These are phyloP conservation scores for Pseudotriccus pelzelni DNA, from an alignment of 2,797 vertebrate species.

Conservation along the genomic window DNA sequence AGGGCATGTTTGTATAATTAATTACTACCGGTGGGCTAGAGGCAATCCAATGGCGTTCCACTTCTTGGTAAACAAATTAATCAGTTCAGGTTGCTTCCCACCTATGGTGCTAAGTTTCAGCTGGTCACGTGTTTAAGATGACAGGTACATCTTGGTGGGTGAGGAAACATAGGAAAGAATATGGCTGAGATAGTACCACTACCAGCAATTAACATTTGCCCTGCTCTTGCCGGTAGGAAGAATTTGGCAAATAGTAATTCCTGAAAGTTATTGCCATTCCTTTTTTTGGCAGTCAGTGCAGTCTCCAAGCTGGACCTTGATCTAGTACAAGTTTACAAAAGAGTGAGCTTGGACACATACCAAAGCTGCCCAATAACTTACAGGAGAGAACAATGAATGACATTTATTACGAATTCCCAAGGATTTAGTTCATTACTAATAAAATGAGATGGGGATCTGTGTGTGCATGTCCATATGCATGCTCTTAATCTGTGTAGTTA, in stretches of 20 bases:
- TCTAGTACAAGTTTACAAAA: not conserved
- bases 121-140: not conserved
- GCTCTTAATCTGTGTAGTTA: not conserved
- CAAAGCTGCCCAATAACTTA: not conserved
- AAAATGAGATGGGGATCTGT: not conserved
- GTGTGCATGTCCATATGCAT: not conserved
- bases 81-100: not conserved
- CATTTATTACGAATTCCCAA: not conserved
- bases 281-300: not conserved
- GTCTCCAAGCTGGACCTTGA: no score
- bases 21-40: not conserved
- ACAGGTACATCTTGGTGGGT: not conserved
- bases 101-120: not conserved
- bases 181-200: not conserved
- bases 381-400: rapidly evolving
- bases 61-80: not conserved
- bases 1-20: not conserved
- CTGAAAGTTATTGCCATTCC: not conserved
- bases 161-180: not conserved
- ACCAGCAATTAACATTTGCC: not conserved
- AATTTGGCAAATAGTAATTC: not conserved
- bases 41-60: not conserved
- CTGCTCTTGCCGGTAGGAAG: not conserved
- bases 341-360: not conserved
- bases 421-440: not conserved